Evolutionary conservation across 2,888 invertebrate genomes (phyloP), one percentile per base, ranked within the genome.

Genomic region (Hemicrepidius hirtus): DNA sequence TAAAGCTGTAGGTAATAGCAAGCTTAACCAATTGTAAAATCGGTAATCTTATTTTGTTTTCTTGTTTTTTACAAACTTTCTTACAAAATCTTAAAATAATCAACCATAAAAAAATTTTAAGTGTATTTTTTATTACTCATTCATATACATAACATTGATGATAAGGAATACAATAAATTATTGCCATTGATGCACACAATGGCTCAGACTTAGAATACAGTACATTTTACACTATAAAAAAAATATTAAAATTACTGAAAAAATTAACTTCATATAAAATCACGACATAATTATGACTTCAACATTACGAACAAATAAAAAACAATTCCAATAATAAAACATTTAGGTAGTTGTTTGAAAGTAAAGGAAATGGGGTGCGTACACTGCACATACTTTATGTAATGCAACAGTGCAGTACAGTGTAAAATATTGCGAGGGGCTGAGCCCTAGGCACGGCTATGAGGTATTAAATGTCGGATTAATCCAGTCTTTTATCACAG

Each of bases 391-490:
- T 50, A 37, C 20, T 3, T 35, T n/a, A 49, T 44, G 12, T 62
- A 16, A 21, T 16, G 35, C 3, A 13, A 28, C 24, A 44, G 71
- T 64, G 67, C 57, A 68, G 71, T 67, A 60, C 70, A 66, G 71
- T 74, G 71, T 73, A 75, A 75, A 77, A 83, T 84, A 84, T 85
- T 84, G 85, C 85, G 83, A 80, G 81, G 82, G 82, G 76, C 75
- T 72, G 66, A 75, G 79, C 84, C 85, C 82, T 83, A 87, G 86
- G 86, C 86, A 87, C 86, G 85, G 85, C 83, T 83, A 84, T 86
- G 86, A 86, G 86, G 86, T 86, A 57, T 49, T 49, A 86, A 84
- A 84, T 80, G 84, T 85, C 81, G 82, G 80, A 74, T 75, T 75
- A 64, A 75, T 68, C 75, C 77, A 80, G 78, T 82, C 82, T 85